These are phyloP conservation scores for Tholera decimalis DNA, from an alignment of 2,888 invertebrate species.

Conservation along the genomic window DNA sequence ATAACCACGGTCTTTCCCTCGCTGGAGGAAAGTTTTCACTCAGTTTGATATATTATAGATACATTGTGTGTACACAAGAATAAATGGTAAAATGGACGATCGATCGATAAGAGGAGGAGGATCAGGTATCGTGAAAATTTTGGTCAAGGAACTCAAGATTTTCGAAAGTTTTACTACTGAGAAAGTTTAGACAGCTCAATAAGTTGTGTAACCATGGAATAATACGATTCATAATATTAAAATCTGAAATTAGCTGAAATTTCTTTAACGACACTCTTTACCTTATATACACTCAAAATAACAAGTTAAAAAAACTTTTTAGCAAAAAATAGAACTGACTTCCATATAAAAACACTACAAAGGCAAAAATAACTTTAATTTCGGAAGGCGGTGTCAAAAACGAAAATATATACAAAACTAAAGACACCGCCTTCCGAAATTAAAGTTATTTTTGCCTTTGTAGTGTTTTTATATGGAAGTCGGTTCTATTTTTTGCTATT, in stretches of 20 bases:
- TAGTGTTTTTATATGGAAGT: too few species aligned
- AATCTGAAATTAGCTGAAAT: slow-evolving; percentile 5
- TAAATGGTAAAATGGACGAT: slow-evolving; percentile 24
- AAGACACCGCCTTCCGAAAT: too few species aligned
- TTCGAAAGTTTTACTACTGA: not conserved
- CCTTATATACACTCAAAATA: slow-evolving; percentile 11
- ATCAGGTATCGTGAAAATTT: slow-evolving; percentile 3
- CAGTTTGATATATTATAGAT: slow-evolving; percentile 34
- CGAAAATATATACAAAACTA: too few species aligned
- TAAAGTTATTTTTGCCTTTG: too few species aligned
- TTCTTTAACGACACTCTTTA: slow-evolving; percentile 11
- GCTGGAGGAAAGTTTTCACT: slow-evolving; percentile 55
- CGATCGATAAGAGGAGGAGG: too few species aligned
- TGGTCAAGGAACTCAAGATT: not conserved
- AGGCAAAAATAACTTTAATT: too few species aligned
- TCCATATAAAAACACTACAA: too few species aligned
- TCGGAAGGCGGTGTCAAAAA: too few species aligned
- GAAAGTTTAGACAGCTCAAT: not conserved
- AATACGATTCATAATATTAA: slow-evolving; percentile 1
- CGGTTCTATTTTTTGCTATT: too few species aligned
- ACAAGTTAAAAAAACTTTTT: slow-evolving; percentile 4
- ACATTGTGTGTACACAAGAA: slow-evolving; percentile 26
- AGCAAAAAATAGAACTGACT: too few species aligned
- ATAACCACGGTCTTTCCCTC: slow-evolving; percentile 66
- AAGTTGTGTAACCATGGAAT: not conserved